Conservation (phyloP, 2,797 vertebrate genomes). For the Phrynocephalus vlangalii region DNA sequence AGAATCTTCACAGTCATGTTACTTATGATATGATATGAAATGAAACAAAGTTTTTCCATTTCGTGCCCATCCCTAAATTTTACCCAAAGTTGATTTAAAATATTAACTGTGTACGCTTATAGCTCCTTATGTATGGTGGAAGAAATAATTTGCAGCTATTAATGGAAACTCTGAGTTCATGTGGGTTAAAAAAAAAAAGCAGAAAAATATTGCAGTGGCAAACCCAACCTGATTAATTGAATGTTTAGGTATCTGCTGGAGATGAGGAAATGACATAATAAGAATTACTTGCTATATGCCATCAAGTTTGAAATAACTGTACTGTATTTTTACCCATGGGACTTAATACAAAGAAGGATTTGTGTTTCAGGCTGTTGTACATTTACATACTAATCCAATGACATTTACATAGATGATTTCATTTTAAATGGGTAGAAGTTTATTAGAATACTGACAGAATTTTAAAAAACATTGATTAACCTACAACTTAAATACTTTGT, state of each 20-base stretch:
- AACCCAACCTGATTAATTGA: not conserved
- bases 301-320: not conserved
- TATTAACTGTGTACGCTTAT: not conserved
- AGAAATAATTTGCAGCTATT: not conserved
- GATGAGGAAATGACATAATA: not conserved
- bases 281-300: not conserved
- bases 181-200: too few species aligned
- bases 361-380: not conserved
- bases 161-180: not conserved
- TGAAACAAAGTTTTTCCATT: too few species aligned
- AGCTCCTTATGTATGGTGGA: not conserved
- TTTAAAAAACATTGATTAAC: not conserved
- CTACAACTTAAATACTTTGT: not conserved
- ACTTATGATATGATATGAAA: too few species aligned
- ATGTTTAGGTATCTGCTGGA: not conserved
- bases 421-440: not conserved
- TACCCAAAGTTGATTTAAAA: too few species aligned
- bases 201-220: not conserved
- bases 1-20: too few species aligned
- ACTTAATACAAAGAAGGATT: not conserved
- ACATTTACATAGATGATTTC: not conserved
- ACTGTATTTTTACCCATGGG: not conserved
- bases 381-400: conserved; percentile 10
- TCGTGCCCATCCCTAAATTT: too few species aligned
- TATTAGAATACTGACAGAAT: not conserved